phyloP scores from a whole-genome alignment of 2,888 invertebrate genomes.

The Liodrosophila aerea region DNA sequence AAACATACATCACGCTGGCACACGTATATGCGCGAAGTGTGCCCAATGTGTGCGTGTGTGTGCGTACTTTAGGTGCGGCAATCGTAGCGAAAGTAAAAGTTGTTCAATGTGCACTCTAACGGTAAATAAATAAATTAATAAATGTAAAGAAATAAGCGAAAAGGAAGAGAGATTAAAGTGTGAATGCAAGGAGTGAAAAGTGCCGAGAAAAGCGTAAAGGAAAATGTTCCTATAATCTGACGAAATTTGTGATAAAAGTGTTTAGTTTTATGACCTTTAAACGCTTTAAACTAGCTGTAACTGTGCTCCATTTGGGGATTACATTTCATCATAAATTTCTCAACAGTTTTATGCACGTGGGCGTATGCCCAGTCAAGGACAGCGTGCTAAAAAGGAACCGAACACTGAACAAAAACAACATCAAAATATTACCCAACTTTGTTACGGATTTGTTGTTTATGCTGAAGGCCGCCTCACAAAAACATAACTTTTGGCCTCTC shows the following conservation, averaged over 20 bases:
- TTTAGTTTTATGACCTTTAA: not conserved
- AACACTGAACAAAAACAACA: not conserved
- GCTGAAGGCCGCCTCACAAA: slow-evolving; percentile 34
- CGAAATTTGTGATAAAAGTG: no score
- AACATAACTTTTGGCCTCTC: slow-evolving; percentile 25
- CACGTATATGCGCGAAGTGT: slow-evolving; percentile 7
- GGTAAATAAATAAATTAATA: slow-evolving; percentile 59
- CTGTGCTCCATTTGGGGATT: not conserved
- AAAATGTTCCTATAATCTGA: no score
- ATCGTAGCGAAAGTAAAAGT: slow-evolving; percentile 57
- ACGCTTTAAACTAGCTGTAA: no score
- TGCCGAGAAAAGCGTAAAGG: no score
- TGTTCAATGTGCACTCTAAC: slow-evolving; percentile 50
- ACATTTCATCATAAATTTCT: no score
- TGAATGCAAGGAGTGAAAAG: no score
- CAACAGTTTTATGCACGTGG: not conserved
- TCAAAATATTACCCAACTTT: slow-evolving; percentile 43
- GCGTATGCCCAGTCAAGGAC: slow-evolving; percentile 30
- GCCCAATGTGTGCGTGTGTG: slow-evolving; percentile 10
- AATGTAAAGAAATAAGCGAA: slow-evolving; percentile 13
- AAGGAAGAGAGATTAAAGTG: not conserved
- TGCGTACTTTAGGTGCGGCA: slow-evolving; percentile 59
- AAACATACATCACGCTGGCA: slow-evolving; percentile 17
- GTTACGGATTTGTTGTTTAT: slow-evolving; percentile 38
- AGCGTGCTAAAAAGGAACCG: slow-evolving; percentile 1